A percentile compares a stretch with the other conserved stretches of the same genome.
phyloP scores from a whole-genome alignment of 2,113 vertebrate species.

The Phycodurus eques region DNA sequence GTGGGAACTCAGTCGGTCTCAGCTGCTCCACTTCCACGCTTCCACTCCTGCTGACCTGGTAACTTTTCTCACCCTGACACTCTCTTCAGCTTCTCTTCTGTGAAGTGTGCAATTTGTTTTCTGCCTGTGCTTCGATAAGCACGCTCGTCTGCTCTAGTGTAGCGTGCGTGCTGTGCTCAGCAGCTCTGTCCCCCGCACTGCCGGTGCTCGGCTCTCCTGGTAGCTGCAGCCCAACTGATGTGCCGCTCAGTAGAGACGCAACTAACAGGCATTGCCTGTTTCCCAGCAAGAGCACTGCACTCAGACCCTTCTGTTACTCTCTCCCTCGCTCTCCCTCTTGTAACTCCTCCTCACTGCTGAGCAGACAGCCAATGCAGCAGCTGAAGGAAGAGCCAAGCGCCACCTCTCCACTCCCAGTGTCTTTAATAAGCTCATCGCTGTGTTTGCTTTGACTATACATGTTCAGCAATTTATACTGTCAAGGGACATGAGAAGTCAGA shows the following conservation, averaged over 20 bases:
- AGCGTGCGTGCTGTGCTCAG: constrained; percentile 55
- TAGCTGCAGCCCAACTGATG: constrained; percentile 66
- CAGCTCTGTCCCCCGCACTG: constrained; percentile 54
- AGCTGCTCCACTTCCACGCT: constrained; percentile 68
- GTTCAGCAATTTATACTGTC: constrained; percentile 62
- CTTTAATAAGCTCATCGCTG: constrained; percentile 82
- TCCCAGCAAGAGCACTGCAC: constrained; percentile 68
- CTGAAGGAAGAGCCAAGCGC: constrained; percentile 50
- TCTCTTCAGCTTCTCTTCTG: constrained; percentile 26
- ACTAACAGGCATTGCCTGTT: constrained; percentile 79
- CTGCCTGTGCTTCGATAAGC: constrained; percentile 10
- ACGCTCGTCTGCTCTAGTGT: constrained; percentile 42
- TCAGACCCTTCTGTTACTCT: constrained; percentile 46
- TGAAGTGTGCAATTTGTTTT: neutral
- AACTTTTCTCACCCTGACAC: constrained; percentile 45
- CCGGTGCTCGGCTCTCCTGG: constrained; percentile 55
- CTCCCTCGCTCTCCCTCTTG: constrained; percentile 43
- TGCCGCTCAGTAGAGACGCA: constrained; percentile 81
- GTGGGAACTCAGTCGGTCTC: constrained; percentile 56
- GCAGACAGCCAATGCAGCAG: constrained; percentile 65
- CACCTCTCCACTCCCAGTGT: constrained; percentile 67
- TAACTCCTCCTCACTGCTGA: constrained; percentile 69
- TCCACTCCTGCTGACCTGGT: constrained; percentile 67
- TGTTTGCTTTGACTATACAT: constrained; percentile 76
- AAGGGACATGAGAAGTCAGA: constrained; percentile 31